Percentiles rank a stretch among this genome's conserved stretches.
Evolutionary conservation across 2,888 invertebrate species (phyloP).

Genomic region (Bombylius major): DNA sequence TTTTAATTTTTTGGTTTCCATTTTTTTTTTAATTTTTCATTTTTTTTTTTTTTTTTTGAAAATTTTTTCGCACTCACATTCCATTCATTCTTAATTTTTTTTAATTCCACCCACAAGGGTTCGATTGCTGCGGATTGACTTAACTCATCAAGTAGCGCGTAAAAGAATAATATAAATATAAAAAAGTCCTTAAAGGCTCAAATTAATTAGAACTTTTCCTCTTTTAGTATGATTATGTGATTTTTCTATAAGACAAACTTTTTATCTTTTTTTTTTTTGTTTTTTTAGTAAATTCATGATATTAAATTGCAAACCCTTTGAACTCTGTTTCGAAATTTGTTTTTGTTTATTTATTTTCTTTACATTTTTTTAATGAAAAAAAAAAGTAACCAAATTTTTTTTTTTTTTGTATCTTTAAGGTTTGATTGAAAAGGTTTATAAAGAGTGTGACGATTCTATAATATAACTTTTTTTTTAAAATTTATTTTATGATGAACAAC

Average conservation of each 20-base stretch:
- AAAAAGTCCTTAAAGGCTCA: neutral
- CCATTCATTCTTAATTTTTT: neutral
- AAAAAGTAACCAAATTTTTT: too few relatives aligned
- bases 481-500: too few relatives aligned
- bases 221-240: neutral
- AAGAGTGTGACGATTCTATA: too few relatives aligned
- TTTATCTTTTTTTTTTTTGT: neutral
- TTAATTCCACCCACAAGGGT: slow-evolving; percentile 2
- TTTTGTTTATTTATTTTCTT: neutral
- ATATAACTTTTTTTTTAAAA: too few relatives aligned
- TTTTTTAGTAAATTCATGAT: slow-evolving; percentile 1
- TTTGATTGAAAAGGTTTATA: too few relatives aligned
- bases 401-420: too few relatives aligned
- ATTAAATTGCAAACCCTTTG: slow-evolving; percentile 3
- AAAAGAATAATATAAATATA: neutral
- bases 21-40: too few relatives aligned
- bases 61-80: neutral
- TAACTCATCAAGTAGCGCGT: neutral
- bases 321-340: neutral
- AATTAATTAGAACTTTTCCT: slow-evolving; percentile 8
- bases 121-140: neutral
- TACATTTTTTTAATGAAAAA: too few relatives aligned
- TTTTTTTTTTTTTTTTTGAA: too few relatives aligned
- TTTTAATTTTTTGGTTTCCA: too few relatives aligned
- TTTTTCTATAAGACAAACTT: neutral